phyloP scores from a whole-genome alignment of 92 coral and sea anemone species.

The Palythoa grandiflora region DNA sequence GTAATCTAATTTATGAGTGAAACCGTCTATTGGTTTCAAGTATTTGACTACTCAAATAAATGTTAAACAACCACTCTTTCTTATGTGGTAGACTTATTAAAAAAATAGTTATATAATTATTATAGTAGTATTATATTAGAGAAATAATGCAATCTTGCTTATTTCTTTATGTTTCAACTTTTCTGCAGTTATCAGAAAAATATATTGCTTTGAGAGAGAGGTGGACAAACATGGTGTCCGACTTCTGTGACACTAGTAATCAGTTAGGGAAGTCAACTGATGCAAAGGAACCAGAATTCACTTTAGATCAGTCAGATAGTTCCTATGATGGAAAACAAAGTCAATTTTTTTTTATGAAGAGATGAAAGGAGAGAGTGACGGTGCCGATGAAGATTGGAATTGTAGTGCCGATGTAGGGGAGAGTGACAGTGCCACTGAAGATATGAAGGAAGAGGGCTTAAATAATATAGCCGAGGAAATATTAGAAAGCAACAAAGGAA shows the following conservation, averaged over 20 bases:
- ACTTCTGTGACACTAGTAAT: slow-evolving; percentile 25
- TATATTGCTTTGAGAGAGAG: slow-evolving; percentile 16
- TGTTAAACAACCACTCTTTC: too few species aligned
- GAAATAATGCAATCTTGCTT: slow-evolving; percentile 35
- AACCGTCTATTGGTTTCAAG: too few species aligned
- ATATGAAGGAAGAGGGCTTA: not conserved
- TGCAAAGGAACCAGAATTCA: slow-evolving; percentile 22
- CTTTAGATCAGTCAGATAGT: slow-evolving; percentile 16
- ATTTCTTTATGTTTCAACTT: slow-evolving; percentile 39
- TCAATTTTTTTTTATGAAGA: slow-evolving; percentile 21
- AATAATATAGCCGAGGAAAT: too few species aligned
- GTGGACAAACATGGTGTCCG: slow-evolving; percentile 42
- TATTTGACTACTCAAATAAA: too few species aligned
- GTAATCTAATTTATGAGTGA: too few species aligned
- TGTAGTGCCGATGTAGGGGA: slow-evolving; percentile 27
- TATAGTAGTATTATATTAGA: not conserved
- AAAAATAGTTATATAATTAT: too few species aligned
- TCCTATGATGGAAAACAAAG: not conserved
- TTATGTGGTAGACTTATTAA: too few species aligned
- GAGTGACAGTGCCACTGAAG: not conserved
- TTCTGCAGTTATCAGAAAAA: slow-evolving; percentile 34
- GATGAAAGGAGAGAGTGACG: slow-evolving; percentile 12
- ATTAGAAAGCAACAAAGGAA: slow-evolving; percentile 22
- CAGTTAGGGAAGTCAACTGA: slow-evolving; percentile 6
- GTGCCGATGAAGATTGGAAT: slow-evolving; percentile 50